Evolutionary conservation across 2,797 vertebrate species (phyloP), one percentile per base, ranked within the genome.

Genomic region (Hoplostethus atlanticus): DNA sequence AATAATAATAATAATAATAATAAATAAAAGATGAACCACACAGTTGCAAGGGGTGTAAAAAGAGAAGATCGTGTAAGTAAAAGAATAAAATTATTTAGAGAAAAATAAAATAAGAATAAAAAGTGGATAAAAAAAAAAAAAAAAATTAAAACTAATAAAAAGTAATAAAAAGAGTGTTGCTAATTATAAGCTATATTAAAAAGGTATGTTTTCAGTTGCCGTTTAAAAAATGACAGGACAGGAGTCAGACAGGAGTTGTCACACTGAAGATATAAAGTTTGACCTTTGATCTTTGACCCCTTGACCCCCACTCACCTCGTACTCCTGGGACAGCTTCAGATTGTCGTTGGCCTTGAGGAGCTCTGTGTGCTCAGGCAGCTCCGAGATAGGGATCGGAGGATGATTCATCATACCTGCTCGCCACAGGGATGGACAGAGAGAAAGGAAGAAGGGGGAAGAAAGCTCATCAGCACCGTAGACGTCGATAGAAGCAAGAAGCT

Each of bases 291-390:
- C 16, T 71, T 54, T 68, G 50, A 80, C 65, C 70, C 30, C 42
- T 64, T 50, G 46, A 75, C 64, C 71, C 71, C 48, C 21, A 79
- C 94, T 88, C 94, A 99, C 98, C 97, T 99, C 98, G 2, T 99
- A 99, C 87, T 99, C 98, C 93, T 99, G 98, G 52, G 98, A 99
- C 70, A 99, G 95, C 88, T 97, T 97, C 73, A 99, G 96, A 94
- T 98, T 99, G 95, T 99, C 98, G 28, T 99, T 99, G 91, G 98
- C 98, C 89, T 98, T 98, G 83, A 99, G 96, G 59, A 97, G 95
- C 79, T 99, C 98, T 0, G 96, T 98, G 94, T 99, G 98, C 85
- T 99, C 98, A 0, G 96, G 96, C 92, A 99, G 95, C 87, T 99
- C 98, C 0, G 96, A 91, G 85, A 98, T 96, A 0, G 97, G 96